Evolutionary conservation across 2,797 vertebrate genomes (phyloP).

Genomic region (Myotis myotis): DNA sequence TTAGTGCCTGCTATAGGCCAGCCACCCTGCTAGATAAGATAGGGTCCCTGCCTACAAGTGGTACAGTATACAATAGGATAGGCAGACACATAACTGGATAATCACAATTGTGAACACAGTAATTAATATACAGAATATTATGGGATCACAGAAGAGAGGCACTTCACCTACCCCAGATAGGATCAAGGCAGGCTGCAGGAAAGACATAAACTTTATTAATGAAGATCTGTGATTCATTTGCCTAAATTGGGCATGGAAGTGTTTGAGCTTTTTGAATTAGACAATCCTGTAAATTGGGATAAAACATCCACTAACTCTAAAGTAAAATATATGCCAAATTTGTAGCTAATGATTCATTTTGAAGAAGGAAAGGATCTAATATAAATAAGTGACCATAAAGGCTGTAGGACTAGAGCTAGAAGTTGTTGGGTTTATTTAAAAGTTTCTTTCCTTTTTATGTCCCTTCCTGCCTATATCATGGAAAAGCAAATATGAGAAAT

Average conservation of each 20-base stretch:
- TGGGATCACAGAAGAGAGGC: background rate
- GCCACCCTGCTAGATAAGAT: background rate
- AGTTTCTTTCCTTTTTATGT: background rate
- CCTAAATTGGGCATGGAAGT: background rate
- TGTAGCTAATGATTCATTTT: background rate
- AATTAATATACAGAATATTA: background rate
- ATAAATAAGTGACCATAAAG: background rate
- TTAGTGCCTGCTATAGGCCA: background rate
- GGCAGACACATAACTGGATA: background rate
- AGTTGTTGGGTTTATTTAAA: background rate
- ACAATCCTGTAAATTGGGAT: constrained; percentile 26
- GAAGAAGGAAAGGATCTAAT: background rate
- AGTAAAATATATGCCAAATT: constrained; percentile 14
- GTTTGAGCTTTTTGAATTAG: constrained; percentile 13
- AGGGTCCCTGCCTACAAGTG: background rate
- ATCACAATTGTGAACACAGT: background rate
- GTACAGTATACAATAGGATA: background rate
- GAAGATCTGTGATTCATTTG: background rate
- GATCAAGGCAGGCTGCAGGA: background rate
- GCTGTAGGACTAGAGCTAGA: background rate
- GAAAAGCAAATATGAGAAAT: constrained; percentile 34
- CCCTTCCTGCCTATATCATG: background rate
- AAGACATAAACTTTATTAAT: background rate
- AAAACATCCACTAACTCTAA: background rate
- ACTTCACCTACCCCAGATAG: background rate